Conservation (phyloP, 2,797 vertebrate genomes). For the Myiothlypis coronata region DNA sequence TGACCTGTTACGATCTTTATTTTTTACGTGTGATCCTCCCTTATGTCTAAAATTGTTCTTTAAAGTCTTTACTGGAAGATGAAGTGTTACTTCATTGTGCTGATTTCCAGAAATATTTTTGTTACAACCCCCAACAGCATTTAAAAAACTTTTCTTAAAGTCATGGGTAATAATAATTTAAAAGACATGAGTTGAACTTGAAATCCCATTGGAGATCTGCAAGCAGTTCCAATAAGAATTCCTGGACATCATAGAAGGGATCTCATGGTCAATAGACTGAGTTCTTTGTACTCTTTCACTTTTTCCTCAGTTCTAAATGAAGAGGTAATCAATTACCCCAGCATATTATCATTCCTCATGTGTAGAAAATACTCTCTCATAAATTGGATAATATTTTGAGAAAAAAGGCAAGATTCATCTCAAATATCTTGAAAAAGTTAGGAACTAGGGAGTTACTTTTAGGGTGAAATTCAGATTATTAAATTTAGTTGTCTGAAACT, state of each 20-base stretch:
- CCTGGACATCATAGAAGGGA: neutral
- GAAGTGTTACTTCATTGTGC: neutral
- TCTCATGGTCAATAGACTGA: neutral
- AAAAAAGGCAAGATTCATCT: neutral
- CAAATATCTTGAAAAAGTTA: neutral
- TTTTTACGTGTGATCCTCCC: neutral
- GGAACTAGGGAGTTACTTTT: neutral
- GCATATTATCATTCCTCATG: neutral
- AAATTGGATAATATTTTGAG: neutral
- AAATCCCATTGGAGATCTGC: neutral
- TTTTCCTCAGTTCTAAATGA: neutral
- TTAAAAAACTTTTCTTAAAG: neutral
- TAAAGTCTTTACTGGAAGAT: neutral
- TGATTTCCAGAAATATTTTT: neutral
- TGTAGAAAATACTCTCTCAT: neutral
- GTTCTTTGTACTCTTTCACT: neutral
- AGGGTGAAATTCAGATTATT: neutral
- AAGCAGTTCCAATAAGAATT: neutral
- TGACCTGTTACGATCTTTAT: neutral
- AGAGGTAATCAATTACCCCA: neutral
- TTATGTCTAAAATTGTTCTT: neutral
- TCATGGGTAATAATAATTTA: neutral
- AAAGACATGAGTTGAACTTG: neutral
- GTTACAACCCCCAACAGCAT: neutral
- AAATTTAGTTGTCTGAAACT: neutral